phyloP scores from a whole-genome alignment of 2,797 vertebrate genomes.

The Knipowitschia caucasica region DNA sequence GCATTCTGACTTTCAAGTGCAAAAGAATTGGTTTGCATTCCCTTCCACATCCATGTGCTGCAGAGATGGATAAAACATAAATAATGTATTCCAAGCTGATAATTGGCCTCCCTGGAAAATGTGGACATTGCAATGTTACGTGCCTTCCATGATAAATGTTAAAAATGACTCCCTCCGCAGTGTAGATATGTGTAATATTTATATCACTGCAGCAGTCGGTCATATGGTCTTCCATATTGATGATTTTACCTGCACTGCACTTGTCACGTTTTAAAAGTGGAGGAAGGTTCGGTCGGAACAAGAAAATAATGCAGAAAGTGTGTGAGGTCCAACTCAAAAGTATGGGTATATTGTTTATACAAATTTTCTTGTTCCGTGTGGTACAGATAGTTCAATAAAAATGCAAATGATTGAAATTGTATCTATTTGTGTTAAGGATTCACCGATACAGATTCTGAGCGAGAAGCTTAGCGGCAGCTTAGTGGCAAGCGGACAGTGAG shows the following conservation, averaged over 20 bases:
- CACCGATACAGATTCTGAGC: too few species aligned
- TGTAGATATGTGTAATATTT: slow-evolving; percentile 4
- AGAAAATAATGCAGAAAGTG: neutral
- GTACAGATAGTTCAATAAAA: too few species aligned
- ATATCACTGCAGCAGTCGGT: neutral
- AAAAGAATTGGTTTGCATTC: too few species aligned
- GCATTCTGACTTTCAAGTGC: too few species aligned
- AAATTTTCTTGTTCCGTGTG: too few species aligned
- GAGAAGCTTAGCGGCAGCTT: too few species aligned
- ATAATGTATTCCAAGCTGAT: neutral
- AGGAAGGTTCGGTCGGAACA: neutral
- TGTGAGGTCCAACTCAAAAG: neutral
- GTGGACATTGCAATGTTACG: neutral
- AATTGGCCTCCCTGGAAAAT: neutral
- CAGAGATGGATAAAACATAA: neutral
- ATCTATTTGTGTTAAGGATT: too few species aligned
- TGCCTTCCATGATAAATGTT: neutral
- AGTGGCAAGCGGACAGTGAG: too few species aligned
- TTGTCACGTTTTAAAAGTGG: neutral
- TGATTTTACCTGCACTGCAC: neutral
- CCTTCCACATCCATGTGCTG: neutral
- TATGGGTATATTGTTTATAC: too few species aligned
- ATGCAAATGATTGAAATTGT: too few species aligned
- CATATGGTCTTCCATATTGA: neutral
- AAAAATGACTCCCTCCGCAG: neutral